Evolutionary conservation across 2,797 vertebrate genomes (phyloP).

Genomic region (Melanogrammus aeglefinus): DNA sequence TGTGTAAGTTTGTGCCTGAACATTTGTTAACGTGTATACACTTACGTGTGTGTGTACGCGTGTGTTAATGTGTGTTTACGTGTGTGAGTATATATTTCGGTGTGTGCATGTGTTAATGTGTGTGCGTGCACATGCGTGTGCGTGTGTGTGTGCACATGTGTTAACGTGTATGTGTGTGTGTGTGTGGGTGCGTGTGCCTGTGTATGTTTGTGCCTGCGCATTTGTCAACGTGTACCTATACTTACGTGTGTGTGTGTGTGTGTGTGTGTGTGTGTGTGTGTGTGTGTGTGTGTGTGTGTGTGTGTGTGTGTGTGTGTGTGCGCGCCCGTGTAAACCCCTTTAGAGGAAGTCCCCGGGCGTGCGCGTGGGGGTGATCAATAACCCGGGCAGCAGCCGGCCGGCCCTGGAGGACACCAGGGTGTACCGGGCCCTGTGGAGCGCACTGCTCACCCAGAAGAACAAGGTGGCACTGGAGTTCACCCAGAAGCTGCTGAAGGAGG

Average conservation of each 20-base stretch:
- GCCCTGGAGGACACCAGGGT: slow-evolving; percentile 83
- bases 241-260: too few species aligned
- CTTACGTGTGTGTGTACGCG: too few species aligned
- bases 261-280: too few species aligned
- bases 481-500: slow-evolving; percentile 82
- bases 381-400: slow-evolving; percentile 82
- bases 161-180: neutral
- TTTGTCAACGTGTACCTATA: neutral
- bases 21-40: neutral
- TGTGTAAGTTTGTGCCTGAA: neutral
- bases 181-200: neutral
- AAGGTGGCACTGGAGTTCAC: slow-evolving; percentile 80
- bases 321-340: slow-evolving; percentile 16
- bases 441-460: slow-evolving; percentile 88
- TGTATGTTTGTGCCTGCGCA: slow-evolving; percentile 10
- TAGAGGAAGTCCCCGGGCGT: slow-evolving; percentile 82
- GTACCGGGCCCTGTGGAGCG: slow-evolving; percentile 86
- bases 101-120: neutral
- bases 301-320: slow-evolving; percentile 1
- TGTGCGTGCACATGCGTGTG: neutral
- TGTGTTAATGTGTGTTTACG: too few species aligned
- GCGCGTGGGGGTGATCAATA: slow-evolving; percentile 88
- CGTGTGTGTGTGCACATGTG: neutral
- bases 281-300: neutral
- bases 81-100: too few species aligned